Evolutionary conservation across 2,888 invertebrate genomes (phyloP).

Genomic region (Himalopsyche anomala): DNA sequence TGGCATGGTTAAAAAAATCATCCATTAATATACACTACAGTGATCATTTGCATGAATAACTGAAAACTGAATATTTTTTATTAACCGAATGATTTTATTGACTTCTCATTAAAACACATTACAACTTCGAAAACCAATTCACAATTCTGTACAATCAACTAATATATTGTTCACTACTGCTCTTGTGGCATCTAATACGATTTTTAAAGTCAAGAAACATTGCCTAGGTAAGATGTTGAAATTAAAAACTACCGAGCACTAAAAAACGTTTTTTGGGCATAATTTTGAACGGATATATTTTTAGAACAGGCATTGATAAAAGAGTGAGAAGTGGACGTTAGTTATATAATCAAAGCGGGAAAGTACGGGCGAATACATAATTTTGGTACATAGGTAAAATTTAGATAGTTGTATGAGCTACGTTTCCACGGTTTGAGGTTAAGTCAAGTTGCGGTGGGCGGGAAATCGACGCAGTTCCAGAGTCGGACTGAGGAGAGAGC

Average conservation of each 20-base stretch:
- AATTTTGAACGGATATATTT: slow-evolving; percentile 5
- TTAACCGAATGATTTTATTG: too few species aligned
- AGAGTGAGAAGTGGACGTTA: slow-evolving; percentile 5
- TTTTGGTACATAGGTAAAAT: slow-evolving; percentile 21
- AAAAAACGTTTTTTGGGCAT: not conserved
- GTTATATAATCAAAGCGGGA: slow-evolving; percentile 16
- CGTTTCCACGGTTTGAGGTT: slow-evolving; percentile 49
- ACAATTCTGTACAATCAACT: slow-evolving; percentile 2
- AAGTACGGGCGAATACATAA: slow-evolving; percentile 8
- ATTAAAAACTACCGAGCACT: not conserved
- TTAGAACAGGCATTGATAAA: not conserved
- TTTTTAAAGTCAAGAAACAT: not conserved
- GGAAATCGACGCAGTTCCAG: slow-evolving; percentile 73
- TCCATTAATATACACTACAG: too few species aligned
- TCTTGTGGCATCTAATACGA: not conserved
- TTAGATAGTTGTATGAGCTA: slow-evolving; percentile 39
- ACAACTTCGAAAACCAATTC: not conserved
- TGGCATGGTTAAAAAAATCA: too few species aligned
- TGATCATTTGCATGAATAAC: too few species aligned
- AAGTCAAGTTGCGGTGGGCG: slow-evolving; percentile 62
- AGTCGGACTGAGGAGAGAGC: slow-evolving; percentile 77
- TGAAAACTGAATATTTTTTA: too few species aligned
- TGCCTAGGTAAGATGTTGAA: not conserved
- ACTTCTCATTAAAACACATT: not conserved
- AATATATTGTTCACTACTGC: slow-evolving; percentile 3